Evolutionary conservation across 1,140 invertebrate genomes (phyloP).

Genomic region (Drosophila insularis): DNA sequence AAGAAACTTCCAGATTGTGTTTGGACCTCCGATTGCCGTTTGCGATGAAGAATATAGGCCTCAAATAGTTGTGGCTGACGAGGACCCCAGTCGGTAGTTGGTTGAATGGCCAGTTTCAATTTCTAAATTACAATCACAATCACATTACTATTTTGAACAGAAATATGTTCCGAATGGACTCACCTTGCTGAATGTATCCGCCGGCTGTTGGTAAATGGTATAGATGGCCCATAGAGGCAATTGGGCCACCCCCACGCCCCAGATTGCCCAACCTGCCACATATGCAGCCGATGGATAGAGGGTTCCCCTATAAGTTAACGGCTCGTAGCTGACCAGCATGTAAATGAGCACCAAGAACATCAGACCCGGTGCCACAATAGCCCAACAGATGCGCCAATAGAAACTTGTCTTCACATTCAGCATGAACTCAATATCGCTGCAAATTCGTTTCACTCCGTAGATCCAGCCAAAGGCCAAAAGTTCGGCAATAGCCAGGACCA

Average conservation of each 20-base stretch:
- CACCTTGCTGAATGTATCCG: conserved; percentile 50
- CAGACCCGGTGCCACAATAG: conserved; percentile 88
- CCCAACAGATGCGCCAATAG: conserved; percentile 94
- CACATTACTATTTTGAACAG: not conserved
- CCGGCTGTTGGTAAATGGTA: conserved; percentile 67
- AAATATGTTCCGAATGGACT: not conserved
- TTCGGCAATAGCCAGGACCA: conserved; percentile 89
- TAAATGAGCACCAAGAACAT: conserved; percentile 88
- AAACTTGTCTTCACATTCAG: conserved; percentile 87
- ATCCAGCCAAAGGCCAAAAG: conserved; percentile 88
- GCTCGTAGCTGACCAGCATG: conserved; percentile 84
- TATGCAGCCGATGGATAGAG: conserved; percentile 83
- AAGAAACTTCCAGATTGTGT: conserved; percentile 29
- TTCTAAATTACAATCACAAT: conserved; percentile 33
- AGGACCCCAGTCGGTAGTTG: conserved; percentile 67
- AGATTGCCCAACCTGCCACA: conserved; percentile 83
- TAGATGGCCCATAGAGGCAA: conserved; percentile 83
- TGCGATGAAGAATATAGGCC: conserved; percentile 58
- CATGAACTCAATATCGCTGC: conserved; percentile 89
- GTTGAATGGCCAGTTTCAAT: conserved; percentile 52
- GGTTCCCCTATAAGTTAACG: conserved; percentile 83
- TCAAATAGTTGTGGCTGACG: conserved; percentile 51
- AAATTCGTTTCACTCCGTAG: conserved; percentile 88
- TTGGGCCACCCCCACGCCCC: conserved; percentile 83
- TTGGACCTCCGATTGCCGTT: conserved; percentile 30